Conservation (phyloP, 2,888 invertebrate species). For the Lymantria monacha region DNA sequence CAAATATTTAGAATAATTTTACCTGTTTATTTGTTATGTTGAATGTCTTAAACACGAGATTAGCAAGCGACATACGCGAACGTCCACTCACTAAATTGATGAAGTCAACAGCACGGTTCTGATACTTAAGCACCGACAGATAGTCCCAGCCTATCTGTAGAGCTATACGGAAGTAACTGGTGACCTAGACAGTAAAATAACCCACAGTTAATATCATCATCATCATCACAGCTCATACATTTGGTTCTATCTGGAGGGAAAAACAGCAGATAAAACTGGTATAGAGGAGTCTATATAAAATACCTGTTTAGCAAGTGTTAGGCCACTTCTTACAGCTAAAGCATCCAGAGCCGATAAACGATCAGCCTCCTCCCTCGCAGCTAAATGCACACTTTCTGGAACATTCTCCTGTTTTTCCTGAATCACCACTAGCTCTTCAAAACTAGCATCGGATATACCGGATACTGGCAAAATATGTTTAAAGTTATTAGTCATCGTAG, state of each 20-base stretch:
- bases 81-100: slow-evolving; percentile 74
- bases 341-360: slow-evolving; percentile 69
- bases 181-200: slow-evolving; percentile 42
- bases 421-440: slow-evolving; percentile 73
- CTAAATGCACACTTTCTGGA: slow-evolving; percentile 57
- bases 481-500: background rate
- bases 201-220: no score
- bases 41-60: slow-evolving; percentile 73
- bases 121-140: slow-evolving; percentile 68
- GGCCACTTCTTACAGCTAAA: slow-evolving; percentile 62
- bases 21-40: slow-evolving; percentile 73
- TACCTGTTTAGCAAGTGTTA: slow-evolving; percentile 68
- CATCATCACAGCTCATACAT: no score
- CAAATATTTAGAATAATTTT: background rate
- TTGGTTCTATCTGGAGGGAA: no score
- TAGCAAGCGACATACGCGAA: slow-evolving; percentile 71
- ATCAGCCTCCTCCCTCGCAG: slow-evolving; percentile 72
- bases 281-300: no score
- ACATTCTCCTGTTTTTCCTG: slow-evolving; percentile 65
- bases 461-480: slow-evolving; percentile 49
- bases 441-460: slow-evolving; percentile 70
- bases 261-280: no score
- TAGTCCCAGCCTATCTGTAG: slow-evolving; percentile 76
- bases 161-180: slow-evolving; percentile 71
- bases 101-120: slow-evolving; percentile 68